Conservation (phyloP, 2,797 vertebrate species). For the Ibycter americanus region DNA sequence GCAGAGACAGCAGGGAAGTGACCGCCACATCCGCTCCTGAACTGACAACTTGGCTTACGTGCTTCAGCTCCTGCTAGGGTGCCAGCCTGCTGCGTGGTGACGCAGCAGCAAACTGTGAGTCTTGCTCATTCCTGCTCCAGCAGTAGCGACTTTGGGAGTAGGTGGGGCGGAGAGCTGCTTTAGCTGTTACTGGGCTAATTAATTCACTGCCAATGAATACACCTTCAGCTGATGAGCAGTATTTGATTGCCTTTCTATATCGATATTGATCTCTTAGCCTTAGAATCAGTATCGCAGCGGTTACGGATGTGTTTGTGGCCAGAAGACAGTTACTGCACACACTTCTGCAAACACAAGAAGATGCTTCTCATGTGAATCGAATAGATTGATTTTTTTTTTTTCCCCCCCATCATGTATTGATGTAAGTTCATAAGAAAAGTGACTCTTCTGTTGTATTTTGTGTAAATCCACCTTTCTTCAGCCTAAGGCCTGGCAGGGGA, state of each 20-base stretch:
- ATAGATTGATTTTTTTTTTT: background rate
- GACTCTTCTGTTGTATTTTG: background rate
- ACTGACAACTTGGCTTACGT: fast-evolving
- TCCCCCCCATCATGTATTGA: no score
- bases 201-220: fast-evolving
- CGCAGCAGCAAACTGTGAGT: fast-evolving
- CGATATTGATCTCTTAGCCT: background rate
- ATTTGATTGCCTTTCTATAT: fast-evolving
- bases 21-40: background rate
- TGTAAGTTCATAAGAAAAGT: background rate
- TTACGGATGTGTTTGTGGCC: background rate
- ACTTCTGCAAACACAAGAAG: background rate
- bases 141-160: background rate
- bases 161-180: background rate
- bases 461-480: background rate
- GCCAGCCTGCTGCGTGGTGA: background rate
- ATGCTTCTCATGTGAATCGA: background rate
- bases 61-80: background rate
- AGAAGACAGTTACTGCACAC: background rate
- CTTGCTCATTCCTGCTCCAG: fast-evolving
- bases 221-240: background rate
- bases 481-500: background rate
- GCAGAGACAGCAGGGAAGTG: background rate
- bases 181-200: fast-evolving
- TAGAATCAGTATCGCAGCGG: background rate